phyloP scores from a whole-genome alignment of 2,113 vertebrate genomes.

The Rattus rattus region DNA sequence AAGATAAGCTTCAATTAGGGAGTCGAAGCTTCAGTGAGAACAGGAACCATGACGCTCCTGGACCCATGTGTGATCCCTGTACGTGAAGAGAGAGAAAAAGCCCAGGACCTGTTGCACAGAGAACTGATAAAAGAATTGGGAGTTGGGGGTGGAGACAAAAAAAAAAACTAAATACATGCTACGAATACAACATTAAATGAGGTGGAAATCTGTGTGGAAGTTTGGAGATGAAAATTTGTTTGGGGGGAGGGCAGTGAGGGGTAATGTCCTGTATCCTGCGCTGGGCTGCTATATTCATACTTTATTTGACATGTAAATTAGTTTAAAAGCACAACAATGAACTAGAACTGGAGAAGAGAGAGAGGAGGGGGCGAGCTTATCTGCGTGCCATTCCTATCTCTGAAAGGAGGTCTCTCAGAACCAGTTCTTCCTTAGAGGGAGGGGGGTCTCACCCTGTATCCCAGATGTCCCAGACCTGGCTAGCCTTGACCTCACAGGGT shows the following conservation, averaged over 20 bases:
- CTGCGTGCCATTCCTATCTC: neutral
- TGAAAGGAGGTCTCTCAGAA: neutral
- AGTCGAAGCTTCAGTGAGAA: constrained; percentile 61
- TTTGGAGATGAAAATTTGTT: constrained; percentile 39
- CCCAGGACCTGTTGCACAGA: constrained; percentile 21
- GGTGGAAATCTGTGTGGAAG: constrained; percentile 56
- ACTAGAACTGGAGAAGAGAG: no score
- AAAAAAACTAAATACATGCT: neutral
- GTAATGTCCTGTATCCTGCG: neutral
- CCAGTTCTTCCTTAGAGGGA: neutral
- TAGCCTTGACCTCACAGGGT: neutral
- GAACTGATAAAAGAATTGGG: constrained; percentile 64
- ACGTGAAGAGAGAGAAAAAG: constrained; percentile 52
- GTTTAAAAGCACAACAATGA: neutral
- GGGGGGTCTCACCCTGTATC: neutral
- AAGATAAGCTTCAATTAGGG: constrained; percentile 79
- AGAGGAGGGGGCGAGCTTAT: neutral
- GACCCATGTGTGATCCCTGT: constrained; percentile 62
- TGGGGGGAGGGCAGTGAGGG: neutral
- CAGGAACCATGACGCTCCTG: constrained; percentile 52
- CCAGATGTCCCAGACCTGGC: neutral
- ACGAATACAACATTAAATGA: constrained; percentile 46
- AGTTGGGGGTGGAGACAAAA: constrained; percentile 24
- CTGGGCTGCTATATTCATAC: constrained; percentile 34
- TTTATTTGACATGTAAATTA: constrained; percentile 52